Base-by-base conservation (phyloP, 2,797 vertebrate genomes). In the Cossypha caffra region DNA sequence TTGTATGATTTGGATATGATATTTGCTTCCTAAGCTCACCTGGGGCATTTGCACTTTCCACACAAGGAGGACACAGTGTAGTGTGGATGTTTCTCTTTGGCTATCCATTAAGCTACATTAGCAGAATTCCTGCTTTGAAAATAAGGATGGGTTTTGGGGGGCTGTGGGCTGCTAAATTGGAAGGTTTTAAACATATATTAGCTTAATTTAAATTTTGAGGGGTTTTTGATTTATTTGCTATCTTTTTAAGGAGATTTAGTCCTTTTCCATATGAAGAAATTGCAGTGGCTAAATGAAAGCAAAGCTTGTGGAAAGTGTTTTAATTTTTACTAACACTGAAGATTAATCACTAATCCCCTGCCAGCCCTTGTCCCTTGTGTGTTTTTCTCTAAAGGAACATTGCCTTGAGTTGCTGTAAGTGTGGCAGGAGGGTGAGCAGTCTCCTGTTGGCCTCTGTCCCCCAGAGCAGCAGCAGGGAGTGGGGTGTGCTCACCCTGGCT, bases 151-250 rank as follows among this genome's bases (percentile, higher is more conserved):
- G 1, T 0, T 19, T 42, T 48, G 5, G 3, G 3, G 21, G 9
- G 21, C 16, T 63, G 1, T 69, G 21, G 11, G 11, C 47, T 93
- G 67, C 51, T 26, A 74, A 45, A 71, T 45, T 43, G 28, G 52
- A 71, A 55, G 16, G 4, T 17, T 77, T 74, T 57, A 50, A 69
- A 33, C 4, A 16, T 20, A 11, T n/a, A 74, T 38, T 52, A 50
- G 14, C 23, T 40, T n/a, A 64, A 18, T 59, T 58, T 37, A 50
- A 24, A n/a, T 42, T 71, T 50, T 35, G 59, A 43, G 24, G 5
- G 4, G 0, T 35, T 61, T 2, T 25, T 16, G 3, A 6, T 37
- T 72, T 31, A 0, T 21, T 58, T 20, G 0, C n/a, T 23, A 1
- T 29, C 57, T 88, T 88, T 69, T 69, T 11, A 64, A 78, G 18